Conservation (phyloP, 2,113 vertebrate genomes). For the Ageneiosus marmoratus region DNA sequence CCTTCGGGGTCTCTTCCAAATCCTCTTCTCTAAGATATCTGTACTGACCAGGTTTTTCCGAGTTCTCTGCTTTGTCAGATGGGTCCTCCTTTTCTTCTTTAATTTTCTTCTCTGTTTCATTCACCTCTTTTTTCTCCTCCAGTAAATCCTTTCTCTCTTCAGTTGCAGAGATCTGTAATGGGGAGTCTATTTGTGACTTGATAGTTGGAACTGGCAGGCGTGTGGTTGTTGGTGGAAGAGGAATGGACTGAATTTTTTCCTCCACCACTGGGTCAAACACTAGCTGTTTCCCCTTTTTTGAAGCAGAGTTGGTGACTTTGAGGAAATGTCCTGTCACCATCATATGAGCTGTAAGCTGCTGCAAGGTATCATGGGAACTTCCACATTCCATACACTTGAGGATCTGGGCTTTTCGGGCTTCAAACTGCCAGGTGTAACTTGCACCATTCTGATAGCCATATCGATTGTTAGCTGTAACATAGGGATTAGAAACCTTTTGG, state of each 20-base stretch:
- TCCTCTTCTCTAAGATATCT: conserved; percentile 96
- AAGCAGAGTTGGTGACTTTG: conserved; percentile 96
- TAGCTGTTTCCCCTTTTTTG: conserved; percentile 96
- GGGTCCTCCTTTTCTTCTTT: conserved; percentile 91
- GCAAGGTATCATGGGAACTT: conserved; percentile 96
- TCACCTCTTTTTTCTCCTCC: conserved; percentile 71
- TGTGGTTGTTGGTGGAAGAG: conserved; percentile 91
- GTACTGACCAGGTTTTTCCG: conserved; percentile 80
- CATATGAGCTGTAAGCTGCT: conserved; percentile 98
- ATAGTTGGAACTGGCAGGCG: conserved; percentile 81
- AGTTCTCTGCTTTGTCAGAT: conserved; percentile 80
- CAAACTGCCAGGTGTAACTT: conserved; percentile 99
- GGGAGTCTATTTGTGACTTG: conserved; percentile 86
- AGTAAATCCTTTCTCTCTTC: conserved; percentile 82
- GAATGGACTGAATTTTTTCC: conserved; percentile 97
- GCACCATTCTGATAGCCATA: conserved; percentile 99
- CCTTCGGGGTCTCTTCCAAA: conserved; percentile 91
- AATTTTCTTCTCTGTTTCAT: conserved; percentile 81
- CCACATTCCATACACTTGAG: conserved; percentile 99
- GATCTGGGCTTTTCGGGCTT: conserved; percentile 97
- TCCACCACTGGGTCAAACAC: conserved; percentile 91
- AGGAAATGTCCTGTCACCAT: conserved; percentile 99
- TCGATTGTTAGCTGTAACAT: conserved; percentile 96
- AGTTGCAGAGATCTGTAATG: conserved; percentile 63
- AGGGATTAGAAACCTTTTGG: conserved; percentile 91